A percentile compares a stretch with the other conserved stretches of the same genome.
These are phyloP conservation scores for Timema cristinae DNA, from an alignment of 2,888 invertebrate genomes.

Conservation along the genomic window DNA sequence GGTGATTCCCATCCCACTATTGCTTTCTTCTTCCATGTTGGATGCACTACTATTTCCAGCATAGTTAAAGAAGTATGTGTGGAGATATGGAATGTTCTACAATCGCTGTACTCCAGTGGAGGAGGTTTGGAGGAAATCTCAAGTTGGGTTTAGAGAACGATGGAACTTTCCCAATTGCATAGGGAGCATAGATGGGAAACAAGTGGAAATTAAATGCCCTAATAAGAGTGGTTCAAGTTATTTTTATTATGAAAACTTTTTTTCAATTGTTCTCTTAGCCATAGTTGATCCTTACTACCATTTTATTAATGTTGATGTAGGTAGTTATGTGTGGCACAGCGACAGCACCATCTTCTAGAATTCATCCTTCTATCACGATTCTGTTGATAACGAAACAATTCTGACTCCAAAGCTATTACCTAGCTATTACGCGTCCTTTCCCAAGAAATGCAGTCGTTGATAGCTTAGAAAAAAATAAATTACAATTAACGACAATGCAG, in stretches of 20 bases:
- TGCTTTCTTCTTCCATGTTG: constrained; percentile 38
- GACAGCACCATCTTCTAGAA: constrained; percentile 12
- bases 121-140: neutral
- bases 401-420: constrained; percentile 15
- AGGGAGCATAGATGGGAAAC: constrained; percentile 38
- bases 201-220: constrained; percentile 33
- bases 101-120: constrained; percentile 18
- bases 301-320: constrained; percentile 7
- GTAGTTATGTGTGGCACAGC: neutral
- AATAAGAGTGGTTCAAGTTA: constrained; percentile 33
- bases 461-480: too few species aligned
- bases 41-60: constrained; percentile 37
- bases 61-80: constrained; percentile 39
- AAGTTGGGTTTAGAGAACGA: constrained; percentile 8
- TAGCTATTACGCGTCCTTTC: too few species aligned
- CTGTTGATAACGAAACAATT: constrained; percentile 22
- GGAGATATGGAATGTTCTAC: constrained; percentile 37
- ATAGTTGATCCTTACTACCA: constrained; percentile 6
- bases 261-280: constrained; percentile 36
- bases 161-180: constrained; percentile 28
- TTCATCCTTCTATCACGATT: constrained; percentile 26
- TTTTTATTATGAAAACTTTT: constrained; percentile 35
- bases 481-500: too few species aligned
- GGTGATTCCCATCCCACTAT: constrained; percentile 38
- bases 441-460: too few species aligned